These are phyloP conservation scores for Xiphorhynchus elegans DNA, from an alignment of 2,113 vertebrate genomes.

Conservation along the genomic window DNA sequence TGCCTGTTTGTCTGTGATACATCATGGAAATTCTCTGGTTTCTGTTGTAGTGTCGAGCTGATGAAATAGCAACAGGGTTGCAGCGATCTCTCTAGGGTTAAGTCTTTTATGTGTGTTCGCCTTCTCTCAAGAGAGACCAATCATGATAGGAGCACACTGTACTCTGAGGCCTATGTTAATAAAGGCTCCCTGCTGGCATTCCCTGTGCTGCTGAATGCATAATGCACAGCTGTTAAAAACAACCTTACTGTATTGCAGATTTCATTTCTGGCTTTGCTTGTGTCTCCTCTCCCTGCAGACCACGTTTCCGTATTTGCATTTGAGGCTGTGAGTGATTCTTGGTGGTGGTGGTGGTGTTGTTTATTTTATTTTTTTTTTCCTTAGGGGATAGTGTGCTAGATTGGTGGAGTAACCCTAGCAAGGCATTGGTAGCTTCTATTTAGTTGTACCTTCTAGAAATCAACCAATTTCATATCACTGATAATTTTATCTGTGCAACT, in stretches of 20 bases:
- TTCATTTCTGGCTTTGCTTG: slow-evolving; percentile 7
- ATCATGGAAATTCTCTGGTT: not conserved
- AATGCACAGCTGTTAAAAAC: slow-evolving; percentile 64
- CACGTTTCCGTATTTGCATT: not conserved
- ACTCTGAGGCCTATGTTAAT: slow-evolving; percentile 52
- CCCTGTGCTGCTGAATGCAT: slow-evolving; percentile 52
- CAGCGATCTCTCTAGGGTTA: slow-evolving; percentile 52
- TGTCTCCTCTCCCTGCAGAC: not conserved
- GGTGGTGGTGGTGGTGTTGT: not conserved
- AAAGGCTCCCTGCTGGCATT: slow-evolving; percentile 50
- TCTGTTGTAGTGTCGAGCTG: not conserved
- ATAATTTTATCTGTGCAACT: not conserved
- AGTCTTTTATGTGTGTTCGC: slow-evolving; percentile 1
- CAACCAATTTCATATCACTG: not conserved
- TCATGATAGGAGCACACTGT: slow-evolving; percentile 48
- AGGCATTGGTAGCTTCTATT: not conserved
- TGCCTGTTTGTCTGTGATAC: not conserved
- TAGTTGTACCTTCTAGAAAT: not conserved
- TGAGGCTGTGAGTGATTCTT: not conserved
- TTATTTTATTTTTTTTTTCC: not conserved
- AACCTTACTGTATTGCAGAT: slow-evolving; percentile 39
- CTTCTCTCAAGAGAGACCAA: slow-evolving; percentile 56
- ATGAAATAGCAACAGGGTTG: slow-evolving; percentile 38
- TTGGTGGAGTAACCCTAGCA: not conserved
- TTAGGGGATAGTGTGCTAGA: not conserved